phyloP scores from a whole-genome alignment of 2,113 vertebrate genomes.

The Datnioides undecimradiatus region DNA sequence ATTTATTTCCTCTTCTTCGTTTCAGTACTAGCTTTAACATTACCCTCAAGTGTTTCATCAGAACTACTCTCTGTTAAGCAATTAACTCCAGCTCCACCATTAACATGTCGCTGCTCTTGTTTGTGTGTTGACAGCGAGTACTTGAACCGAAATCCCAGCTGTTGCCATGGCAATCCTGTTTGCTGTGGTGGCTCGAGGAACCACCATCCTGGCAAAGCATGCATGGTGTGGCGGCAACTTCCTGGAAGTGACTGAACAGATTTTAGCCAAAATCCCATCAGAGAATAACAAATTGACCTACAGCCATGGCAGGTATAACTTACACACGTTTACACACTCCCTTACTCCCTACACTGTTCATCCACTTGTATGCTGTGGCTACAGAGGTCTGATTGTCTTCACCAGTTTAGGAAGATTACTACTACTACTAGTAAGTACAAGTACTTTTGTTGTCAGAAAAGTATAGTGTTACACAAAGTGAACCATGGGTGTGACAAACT shows the following conservation, averaged over 20 bases:
- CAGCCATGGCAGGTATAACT: conserved; percentile 92
- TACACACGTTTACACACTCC: neutral
- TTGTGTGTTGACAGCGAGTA: conserved; percentile 15
- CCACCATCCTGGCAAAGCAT: conserved; percentile 96
- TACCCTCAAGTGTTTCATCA: neutral
- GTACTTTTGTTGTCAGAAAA: neutral
- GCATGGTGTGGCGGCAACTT: conserved; percentile 98
- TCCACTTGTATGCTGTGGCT: neutral
- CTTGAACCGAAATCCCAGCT: conserved; percentile 32
- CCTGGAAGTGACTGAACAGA: conserved; percentile 97
- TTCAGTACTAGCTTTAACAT: neutral
- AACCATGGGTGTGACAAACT: no score
- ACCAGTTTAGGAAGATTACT: neutral
- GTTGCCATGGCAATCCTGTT: conserved; percentile 97
- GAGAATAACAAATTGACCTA: conserved; percentile 99
- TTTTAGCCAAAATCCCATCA: conserved; percentile 95
- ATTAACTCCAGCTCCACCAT: neutral
- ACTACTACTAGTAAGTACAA: neutral
- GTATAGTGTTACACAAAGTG: neutral
- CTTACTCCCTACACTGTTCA: neutral
- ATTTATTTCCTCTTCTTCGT: neutral
- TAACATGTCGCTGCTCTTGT: neutral
- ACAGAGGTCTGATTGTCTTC: neutral
- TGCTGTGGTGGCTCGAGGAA: conserved; percentile 95
- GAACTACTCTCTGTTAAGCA: neutral